A percentile compares a stretch with the other conserved stretches of the same genome.
phyloP scores from a whole-genome alignment of 2,888 invertebrate species.

The Watsonalla cultraria region DNA sequence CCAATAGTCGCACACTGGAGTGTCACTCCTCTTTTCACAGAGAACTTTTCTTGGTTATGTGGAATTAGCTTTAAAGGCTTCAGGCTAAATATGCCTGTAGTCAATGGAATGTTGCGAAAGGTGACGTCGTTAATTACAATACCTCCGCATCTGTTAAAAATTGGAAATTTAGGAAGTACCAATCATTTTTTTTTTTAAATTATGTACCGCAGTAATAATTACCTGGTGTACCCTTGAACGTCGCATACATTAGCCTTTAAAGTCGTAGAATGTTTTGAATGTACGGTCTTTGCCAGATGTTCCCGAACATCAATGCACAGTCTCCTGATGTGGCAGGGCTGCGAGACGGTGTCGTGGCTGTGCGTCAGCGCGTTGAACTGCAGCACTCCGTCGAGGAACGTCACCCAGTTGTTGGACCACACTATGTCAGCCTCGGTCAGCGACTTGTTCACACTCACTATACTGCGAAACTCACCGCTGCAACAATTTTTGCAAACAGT shows the following conservation, averaged over 20 bases:
- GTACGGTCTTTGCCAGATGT: conserved; percentile 16
- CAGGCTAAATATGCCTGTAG: too few relatives aligned
- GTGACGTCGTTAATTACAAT: too few relatives aligned
- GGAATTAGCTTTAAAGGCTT: too few relatives aligned
- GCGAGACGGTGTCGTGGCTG: conserved; percentile 78
- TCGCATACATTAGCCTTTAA: conserved; percentile 26
- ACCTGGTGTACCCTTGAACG: conserved; percentile 10
- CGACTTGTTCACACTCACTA: conserved; percentile 29
- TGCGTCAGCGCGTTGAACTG: conserved; percentile 84
- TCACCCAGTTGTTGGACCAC: conserved; percentile 89
- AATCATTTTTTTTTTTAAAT: too few relatives aligned
- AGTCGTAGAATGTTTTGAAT: conserved; percentile 8
- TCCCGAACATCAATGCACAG: conserved; percentile 33
- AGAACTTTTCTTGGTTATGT: too few relatives aligned
- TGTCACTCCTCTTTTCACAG: too few relatives aligned
- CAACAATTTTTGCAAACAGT: conserved; percentile 3
- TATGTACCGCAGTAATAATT: not conserved
- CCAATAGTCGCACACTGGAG: too few relatives aligned
- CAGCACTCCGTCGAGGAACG: conserved; percentile 89
- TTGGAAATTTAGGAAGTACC: too few relatives aligned
- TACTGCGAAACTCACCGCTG: conserved; percentile 43
- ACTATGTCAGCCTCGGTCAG: conserved; percentile 48
- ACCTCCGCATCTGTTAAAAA: too few relatives aligned
- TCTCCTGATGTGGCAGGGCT: conserved; percentile 72
- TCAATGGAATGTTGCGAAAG: too few relatives aligned